Base-by-base conservation (phyloP, 1,140 invertebrate species). In the Ganaspis sp. region DNA sequence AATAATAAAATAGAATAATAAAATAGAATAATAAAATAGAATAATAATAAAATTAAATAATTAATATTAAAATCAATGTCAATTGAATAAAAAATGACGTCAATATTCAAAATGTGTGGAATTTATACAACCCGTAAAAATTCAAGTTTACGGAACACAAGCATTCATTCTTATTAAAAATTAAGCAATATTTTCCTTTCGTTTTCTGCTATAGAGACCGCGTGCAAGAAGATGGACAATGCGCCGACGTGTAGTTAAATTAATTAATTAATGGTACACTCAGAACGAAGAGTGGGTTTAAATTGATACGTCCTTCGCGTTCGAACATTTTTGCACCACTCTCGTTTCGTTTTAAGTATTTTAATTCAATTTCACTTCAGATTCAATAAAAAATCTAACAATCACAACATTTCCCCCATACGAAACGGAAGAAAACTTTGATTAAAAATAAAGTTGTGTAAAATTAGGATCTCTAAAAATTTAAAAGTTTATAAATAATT, bases 221-320 rank as follows among this genome's bases (percentile, higher is more conserved):
- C 82, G 84, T 83, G 86, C 87, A 87, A 86, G 82, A 81, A 83
- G 79, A 75, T 83, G 81, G 81, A 87, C 87, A 86, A 87, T 88
- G 85, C 84, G 84, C 82, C 82, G 87, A 89, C 84, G 87, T 87
- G 84, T 89, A 90, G 90, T 90, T 91, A 89, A 90, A 88, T 90
- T 90, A 90, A 91, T 90, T 91, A 91, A 90, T 89, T 88, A 89
- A 90, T 89, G 87, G 88, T 90, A 89, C 86, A 89, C 88, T 88
- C 88, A 84, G 85, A 83, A 86, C 83, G 87, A 84, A 90, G 88
- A 89, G 90, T 87, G 84, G 82, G 84, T 76, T 87, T 90, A 89
- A 90, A 91, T 90, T 91, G 89, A 90, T 90, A 90, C 87, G 89
- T 91, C 90, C 90, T 91, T 91, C 87, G 85, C 70, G 75, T 81